Base-by-base conservation (phyloP, 2,888 invertebrate genomes). In the Arctia plantaginis region DNA sequence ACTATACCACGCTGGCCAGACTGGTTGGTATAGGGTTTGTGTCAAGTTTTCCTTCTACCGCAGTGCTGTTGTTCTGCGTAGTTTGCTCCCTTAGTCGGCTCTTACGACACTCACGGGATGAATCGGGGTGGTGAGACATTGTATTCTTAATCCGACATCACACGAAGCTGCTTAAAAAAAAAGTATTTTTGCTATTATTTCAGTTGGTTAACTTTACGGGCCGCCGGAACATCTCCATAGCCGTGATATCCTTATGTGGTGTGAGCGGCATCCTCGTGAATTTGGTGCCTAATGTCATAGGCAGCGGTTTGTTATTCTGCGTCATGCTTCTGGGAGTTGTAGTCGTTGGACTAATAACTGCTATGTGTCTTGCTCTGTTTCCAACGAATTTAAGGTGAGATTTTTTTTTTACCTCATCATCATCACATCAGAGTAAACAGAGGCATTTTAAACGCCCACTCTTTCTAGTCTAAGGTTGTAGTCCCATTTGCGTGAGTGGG, bases 201-300 rank as follows among this genome's bases (percentile, higher is more conserved):
- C 74, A 89, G 90, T 67, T 86, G 10, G 73, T 89, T 30, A 85
- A 86, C 76, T 64, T 66, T 65, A 82, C 94, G 0, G 97, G 97
- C 44, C 96, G 97, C 23, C 96, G 96, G 73, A 96, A 95, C 83
- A 88, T 96, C 33, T 89, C 94, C 64, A 89, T 96, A 88, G 84
- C 88, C 80, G 84, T 89, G 82, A 90, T 95, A 33, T 65, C 95
- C 0, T 30, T 96, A 0, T 96, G 96, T 18, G 96, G 97, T 0
- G 41, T 93, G 0, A 93, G 96, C 67, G 96, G 97, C 0, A 92
- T 96, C 13, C 86, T 95, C 3, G 94, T 97, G 44, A 97, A 97
- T 88, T 96, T 96, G 90, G 91, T 97, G 1, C 94, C 93, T n/a
- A 95, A 96, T 47, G 96, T 97, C 13, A 87, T 94, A 41, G 94